phyloP scores from a whole-genome alignment of 2,113 vertebrate genomes.

The Salminus brasiliensis region DNA sequence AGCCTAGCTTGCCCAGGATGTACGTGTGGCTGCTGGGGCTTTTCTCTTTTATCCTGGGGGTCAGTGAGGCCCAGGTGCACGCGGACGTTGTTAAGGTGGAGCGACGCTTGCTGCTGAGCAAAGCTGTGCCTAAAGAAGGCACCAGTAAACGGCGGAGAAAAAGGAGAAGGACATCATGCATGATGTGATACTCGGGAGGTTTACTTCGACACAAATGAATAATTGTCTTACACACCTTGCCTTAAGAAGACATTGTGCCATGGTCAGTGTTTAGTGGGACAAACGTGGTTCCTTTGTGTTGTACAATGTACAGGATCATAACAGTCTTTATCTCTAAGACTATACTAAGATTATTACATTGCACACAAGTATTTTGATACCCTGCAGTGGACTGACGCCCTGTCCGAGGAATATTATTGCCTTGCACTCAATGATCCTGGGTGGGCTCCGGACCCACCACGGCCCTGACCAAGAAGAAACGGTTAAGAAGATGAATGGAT shows the following conservation, averaged over 20 bases:
- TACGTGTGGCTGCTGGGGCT: slow-evolving; percentile 71
- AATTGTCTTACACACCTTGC: neutral
- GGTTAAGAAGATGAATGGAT: too few relatives aligned
- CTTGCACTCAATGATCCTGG: too few relatives aligned
- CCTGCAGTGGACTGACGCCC: too few relatives aligned
- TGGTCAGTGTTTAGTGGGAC: neutral
- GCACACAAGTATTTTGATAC: too few relatives aligned
- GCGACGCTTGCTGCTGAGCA: slow-evolving; percentile 52
- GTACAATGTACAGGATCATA: neutral
- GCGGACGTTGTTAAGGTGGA: slow-evolving; percentile 67
- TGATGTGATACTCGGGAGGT: neutral
- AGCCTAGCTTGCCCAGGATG: slow-evolving; percentile 60
- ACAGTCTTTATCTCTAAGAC: neutral
- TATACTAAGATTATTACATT: too few relatives aligned
- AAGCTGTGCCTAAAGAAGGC: neutral
- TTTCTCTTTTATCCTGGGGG: slow-evolving; percentile 71
- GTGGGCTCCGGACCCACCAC: too few relatives aligned
- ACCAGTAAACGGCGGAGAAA: neutral
- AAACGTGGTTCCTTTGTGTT: neutral
- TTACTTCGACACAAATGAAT: neutral
- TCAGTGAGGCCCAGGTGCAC: slow-evolving; percentile 52
- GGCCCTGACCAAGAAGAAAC: too few relatives aligned
- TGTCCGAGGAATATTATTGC: too few relatives aligned
- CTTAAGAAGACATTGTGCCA: neutral
- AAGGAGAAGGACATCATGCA: neutral